Evolutionary conservation across 2,888 invertebrate species (phyloP), one percentile per base, ranked within the genome.

Genomic region (Formica aserva): DNA sequence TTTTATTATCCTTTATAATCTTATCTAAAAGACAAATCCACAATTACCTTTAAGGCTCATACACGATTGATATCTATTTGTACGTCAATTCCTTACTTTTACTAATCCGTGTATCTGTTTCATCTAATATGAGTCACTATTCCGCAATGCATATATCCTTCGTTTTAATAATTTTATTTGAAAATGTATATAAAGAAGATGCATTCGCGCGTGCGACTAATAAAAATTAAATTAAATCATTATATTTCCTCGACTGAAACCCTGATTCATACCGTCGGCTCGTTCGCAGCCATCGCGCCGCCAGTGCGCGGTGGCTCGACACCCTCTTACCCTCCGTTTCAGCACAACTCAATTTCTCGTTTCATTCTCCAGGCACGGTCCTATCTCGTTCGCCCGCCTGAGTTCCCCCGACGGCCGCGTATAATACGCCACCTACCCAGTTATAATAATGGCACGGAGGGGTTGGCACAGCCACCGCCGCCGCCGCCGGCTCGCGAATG

Each of bases 341-440:
- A 91, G 92, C 93, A 92, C 94, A 93, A 94, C 92, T 94, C 94
- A 94, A 94, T 94, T 94, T 94, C 94, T 94, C 94, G 94, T 94
- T 94, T 94, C 93, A 94, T 94, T 94, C 94, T 93, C 93, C 92
- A 93, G 90, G 91, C 92, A 91, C 91, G 91, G 90, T 91, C 93
- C 94, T 94, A 94, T 94, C 94, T 94, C 94, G 94, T 93, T 93
- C 92, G 94, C 92, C 94, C 93, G 94, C 92, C 93, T 93, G 94
- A 94, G 92, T 94, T 94, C 93, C 93, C 94, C 92, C 93, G 92
- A 91, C 92, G 94, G 93, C 91, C 92, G 93, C 94, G 93, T 94
- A 94, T 94, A 94, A 94, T 94, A 94, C 94, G 93, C 92, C 92
- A 92, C 91, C 93, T 93, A 94, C 92, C 91, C 93, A 93, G 93